Evolutionary conservation across 2,113 vertebrate genomes (phyloP).

Genomic region (Perognathus longimembris): DNA sequence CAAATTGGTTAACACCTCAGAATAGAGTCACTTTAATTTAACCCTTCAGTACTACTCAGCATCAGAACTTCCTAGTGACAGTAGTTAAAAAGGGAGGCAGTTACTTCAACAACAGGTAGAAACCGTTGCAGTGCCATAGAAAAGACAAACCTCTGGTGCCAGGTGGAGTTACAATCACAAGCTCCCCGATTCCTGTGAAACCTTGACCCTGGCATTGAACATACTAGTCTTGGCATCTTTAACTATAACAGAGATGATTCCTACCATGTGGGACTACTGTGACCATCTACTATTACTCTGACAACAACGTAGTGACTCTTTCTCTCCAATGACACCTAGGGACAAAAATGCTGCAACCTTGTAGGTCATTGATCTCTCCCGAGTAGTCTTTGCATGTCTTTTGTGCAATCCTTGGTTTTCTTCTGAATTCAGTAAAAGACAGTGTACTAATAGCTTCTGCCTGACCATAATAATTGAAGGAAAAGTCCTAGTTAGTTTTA

Average conservation of each 20-base stretch:
- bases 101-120: too few relatives aligned
- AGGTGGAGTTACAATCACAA: neutral
- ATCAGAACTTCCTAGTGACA: neutral
- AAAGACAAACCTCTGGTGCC: neutral
- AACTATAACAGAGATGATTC: neutral
- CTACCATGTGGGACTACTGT: neutral
- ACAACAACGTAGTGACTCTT: neutral
- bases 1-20: too few relatives aligned
- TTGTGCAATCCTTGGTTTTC: neutral
- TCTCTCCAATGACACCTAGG: neutral
- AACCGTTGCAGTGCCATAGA: neutral
- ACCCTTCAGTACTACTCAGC: too few relatives aligned
- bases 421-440: neutral
- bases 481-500: neutral
- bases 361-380: neutral
- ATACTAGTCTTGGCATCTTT: neutral
- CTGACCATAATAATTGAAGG: neutral
- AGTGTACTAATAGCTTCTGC: neutral
- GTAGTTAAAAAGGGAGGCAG: neutral
- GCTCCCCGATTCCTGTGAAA: neutral
- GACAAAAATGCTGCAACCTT: neutral
- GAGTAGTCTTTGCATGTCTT: neutral
- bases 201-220: neutral
- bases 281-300: neutral
- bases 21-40: too few relatives aligned